phyloP scores from a whole-genome alignment of 2,888 invertebrate genomes.

The Micoletzkya japonica region DNA sequence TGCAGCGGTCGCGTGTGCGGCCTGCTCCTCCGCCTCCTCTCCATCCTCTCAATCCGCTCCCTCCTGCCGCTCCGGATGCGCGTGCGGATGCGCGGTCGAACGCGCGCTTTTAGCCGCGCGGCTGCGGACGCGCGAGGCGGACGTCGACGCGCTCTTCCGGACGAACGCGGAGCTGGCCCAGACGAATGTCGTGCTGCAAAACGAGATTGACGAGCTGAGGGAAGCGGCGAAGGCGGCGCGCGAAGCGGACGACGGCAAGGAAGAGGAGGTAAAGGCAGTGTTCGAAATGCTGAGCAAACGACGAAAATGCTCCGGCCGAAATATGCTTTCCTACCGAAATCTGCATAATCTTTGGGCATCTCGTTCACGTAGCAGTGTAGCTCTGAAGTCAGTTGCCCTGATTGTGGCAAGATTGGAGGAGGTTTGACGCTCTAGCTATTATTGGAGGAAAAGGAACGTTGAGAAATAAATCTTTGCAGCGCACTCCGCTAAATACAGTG shows the following conservation, averaged over 20 bases:
- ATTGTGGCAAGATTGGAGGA: too few relatives aligned
- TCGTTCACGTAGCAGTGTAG: too few relatives aligned
- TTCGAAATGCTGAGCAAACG: too few relatives aligned
- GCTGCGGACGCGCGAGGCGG: slow-evolving; percentile 53
- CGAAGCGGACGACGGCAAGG: not conserved
- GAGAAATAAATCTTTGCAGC: too few relatives aligned
- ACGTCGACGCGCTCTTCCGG: slow-evolving; percentile 59
- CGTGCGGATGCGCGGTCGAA: slow-evolving; percentile 19
- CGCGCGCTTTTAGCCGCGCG: slow-evolving; percentile 52
- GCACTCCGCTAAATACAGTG: too few relatives aligned
- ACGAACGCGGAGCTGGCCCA: slow-evolving; percentile 58
- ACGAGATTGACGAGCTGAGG: slow-evolving; percentile 48
- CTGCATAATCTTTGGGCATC: too few relatives aligned
- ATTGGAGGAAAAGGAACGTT: too few relatives aligned
- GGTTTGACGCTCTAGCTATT: too few relatives aligned
- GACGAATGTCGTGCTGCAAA: slow-evolving; percentile 56
- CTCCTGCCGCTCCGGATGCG: slow-evolving; percentile 21
- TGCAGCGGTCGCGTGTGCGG: not conserved
- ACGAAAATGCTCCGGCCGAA: too few relatives aligned
- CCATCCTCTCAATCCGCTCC: not conserved
- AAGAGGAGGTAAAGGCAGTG: slow-evolving; percentile 16
- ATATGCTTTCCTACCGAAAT: too few relatives aligned
- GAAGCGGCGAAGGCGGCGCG: slow-evolving; percentile 30
- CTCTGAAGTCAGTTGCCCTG: too few relatives aligned
- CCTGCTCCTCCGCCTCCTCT: not conserved